Evolutionary conservation across 2,797 vertebrate species (phyloP).

Genomic region (Sciaenops ocellatus): DNA sequence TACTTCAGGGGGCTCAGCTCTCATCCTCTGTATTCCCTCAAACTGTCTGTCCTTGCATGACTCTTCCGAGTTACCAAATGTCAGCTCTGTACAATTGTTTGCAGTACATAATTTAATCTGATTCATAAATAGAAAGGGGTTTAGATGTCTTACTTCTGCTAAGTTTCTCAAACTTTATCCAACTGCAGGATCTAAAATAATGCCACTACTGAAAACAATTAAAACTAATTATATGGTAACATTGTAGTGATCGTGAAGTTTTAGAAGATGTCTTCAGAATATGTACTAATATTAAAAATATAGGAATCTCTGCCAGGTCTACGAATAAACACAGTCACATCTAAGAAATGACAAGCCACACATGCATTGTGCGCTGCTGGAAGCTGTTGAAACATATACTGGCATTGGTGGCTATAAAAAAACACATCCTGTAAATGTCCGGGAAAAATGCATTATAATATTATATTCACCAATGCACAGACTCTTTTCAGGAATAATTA

Average conservation of each 20-base stretch:
- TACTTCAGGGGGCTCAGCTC: constrained; percentile 32
- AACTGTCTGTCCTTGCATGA: constrained; percentile 24
- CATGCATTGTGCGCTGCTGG: background rate
- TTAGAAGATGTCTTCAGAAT: background rate
- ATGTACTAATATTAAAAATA: background rate
- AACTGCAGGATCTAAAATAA: background rate
- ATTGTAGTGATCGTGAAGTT: background rate
- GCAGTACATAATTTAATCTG: background rate
- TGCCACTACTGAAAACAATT: background rate
- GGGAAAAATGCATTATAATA: background rate
- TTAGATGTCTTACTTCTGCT: background rate
- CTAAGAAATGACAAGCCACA: background rate
- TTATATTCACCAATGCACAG: background rate
- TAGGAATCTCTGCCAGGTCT: background rate
- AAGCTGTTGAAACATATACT: background rate
- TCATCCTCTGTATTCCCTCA: constrained; percentile 14
- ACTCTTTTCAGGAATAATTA: background rate
- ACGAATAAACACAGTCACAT: too few species aligned
- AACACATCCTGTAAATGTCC: background rate
- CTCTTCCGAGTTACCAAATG: background rate
- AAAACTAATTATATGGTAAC: background rate
- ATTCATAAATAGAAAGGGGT: background rate
- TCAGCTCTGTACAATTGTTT: constrained; percentile 8
- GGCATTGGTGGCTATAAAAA: background rate
- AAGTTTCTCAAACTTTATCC: background rate